Conservation (phyloP, 2,888 invertebrate species). For the Fragum fragum region DNA sequence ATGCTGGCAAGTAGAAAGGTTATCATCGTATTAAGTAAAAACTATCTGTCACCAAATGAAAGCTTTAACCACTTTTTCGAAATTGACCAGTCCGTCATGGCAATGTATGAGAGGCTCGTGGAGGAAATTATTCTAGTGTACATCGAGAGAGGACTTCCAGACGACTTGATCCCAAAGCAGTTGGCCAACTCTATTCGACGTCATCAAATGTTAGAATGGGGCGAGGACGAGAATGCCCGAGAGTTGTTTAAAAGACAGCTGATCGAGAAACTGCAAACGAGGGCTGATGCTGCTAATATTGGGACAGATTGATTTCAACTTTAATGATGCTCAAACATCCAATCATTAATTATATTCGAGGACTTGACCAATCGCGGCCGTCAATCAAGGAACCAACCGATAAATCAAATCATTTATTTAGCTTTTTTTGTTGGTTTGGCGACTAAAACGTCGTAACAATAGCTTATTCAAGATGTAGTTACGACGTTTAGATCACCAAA, state of each 20-base stretch:
- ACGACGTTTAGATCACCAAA: too few relatives aligned
- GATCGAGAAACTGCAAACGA: slow-evolving; percentile 29
- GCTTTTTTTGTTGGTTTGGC: too few relatives aligned
- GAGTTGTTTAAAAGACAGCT: slow-evolving; percentile 59
- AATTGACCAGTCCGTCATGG: slow-evolving; percentile 48
- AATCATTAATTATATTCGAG: too few relatives aligned
- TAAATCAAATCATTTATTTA: too few relatives aligned
- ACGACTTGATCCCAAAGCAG: slow-evolving; percentile 53
- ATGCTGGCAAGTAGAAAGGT: slow-evolving; percentile 1
- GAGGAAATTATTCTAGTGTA: slow-evolving; percentile 66
- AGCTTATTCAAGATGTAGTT: too few relatives aligned
- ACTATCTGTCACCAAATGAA: slow-evolving; percentile 1
- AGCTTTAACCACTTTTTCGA: slow-evolving; percentile 63
- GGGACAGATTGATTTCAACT: slow-evolving; percentile 36
- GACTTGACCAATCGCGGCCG: too few relatives aligned
- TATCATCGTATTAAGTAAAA: background rate
- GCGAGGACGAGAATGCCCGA: slow-evolving; percentile 56
- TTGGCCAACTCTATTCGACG: slow-evolving; percentile 58
- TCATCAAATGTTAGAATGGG: slow-evolving; percentile 66
- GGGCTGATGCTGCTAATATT: slow-evolving; percentile 35
- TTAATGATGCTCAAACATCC: too few relatives aligned
- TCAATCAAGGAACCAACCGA: too few relatives aligned
- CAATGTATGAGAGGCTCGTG: slow-evolving; percentile 42
- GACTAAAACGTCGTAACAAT: too few relatives aligned
- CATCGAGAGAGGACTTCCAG: slow-evolving; percentile 56